phyloP scores from a whole-genome alignment of 2,113 vertebrate species.

The Eulemur rufifrons region DNA sequence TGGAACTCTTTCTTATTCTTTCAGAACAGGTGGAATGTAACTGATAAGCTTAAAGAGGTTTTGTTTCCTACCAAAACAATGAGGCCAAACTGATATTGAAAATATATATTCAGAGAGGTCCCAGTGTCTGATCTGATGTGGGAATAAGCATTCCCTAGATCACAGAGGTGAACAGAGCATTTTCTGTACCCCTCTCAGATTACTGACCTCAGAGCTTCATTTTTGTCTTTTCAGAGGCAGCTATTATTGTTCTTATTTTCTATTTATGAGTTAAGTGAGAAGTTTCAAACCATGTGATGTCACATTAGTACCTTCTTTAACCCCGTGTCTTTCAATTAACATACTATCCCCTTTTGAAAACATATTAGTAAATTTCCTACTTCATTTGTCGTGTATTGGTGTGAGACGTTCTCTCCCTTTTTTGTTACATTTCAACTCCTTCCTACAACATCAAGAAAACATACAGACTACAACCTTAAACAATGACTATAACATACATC shows the following conservation, averaged over 20 bases:
- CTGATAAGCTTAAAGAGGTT: not conserved
- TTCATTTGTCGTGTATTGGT: not conserved
- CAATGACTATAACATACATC: not conserved
- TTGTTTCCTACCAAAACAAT: not conserved
- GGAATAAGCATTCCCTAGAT: not conserved
- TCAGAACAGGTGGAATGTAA: not conserved
- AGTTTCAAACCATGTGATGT: not conserved
- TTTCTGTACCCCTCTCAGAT: not conserved
- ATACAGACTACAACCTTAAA: not conserved
- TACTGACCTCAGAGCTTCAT: not conserved
- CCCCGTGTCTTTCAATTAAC: not conserved
- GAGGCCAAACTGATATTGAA: not conserved
- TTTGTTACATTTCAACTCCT: not conserved
- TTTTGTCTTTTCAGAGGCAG: not conserved
- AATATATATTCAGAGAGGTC: not conserved
- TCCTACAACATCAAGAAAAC: not conserved
- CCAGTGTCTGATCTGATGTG: not conserved
- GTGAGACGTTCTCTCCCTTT: not conserved
- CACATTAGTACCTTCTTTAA: not conserved
- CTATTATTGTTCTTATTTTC: not conserved
- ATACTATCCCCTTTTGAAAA: not conserved
- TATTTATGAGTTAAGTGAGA: not conserved
- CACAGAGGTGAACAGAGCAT: not conserved
- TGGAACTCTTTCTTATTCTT: not conserved
- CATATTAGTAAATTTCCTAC: not conserved